Evolutionary conservation across 2,113 vertebrate genomes (phyloP).

Genomic region (Petromus typicus): DNA sequence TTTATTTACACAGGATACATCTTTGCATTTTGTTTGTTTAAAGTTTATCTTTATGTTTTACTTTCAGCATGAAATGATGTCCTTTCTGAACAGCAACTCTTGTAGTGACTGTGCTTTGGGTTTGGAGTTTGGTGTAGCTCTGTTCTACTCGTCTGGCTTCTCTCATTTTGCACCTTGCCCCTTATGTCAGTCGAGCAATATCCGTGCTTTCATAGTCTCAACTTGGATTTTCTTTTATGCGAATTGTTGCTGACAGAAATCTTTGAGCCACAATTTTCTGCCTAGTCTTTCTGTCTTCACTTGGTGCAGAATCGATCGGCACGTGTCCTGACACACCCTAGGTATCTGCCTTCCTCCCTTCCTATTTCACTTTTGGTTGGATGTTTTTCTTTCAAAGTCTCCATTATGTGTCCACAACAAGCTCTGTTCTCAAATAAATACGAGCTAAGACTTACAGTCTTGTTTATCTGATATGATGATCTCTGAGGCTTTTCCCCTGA

Average conservation of each 20-base stretch:
- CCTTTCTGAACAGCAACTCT: not conserved
- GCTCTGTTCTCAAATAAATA: not conserved
- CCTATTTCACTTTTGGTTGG: not conserved
- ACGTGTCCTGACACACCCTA: not conserved
- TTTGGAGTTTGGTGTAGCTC: not conserved
- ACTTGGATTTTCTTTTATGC: not conserved
- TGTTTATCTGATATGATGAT: not conserved
- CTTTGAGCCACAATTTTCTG: not conserved
- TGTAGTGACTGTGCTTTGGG: not conserved
- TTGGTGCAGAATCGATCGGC: not conserved
- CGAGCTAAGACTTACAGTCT: not conserved
- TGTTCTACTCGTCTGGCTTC: not conserved
- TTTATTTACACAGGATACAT: not conserved
- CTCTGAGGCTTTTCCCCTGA: not conserved
- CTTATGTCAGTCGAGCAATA: not conserved
- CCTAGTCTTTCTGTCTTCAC: not conserved
- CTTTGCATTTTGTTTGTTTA: not conserved
- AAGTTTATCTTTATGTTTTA: constrained; percentile 17
- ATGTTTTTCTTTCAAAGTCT: not conserved
- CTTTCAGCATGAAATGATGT: not conserved
- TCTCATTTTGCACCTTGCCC: not conserved
- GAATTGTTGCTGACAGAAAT: not conserved
- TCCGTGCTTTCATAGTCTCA: not conserved
- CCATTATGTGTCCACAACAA: not conserved
- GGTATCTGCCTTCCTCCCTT: not conserved